These are phyloP conservation scores for Thryonomys swinderianus DNA, from an alignment of 2,113 vertebrate species.

Conservation along the genomic window DNA sequence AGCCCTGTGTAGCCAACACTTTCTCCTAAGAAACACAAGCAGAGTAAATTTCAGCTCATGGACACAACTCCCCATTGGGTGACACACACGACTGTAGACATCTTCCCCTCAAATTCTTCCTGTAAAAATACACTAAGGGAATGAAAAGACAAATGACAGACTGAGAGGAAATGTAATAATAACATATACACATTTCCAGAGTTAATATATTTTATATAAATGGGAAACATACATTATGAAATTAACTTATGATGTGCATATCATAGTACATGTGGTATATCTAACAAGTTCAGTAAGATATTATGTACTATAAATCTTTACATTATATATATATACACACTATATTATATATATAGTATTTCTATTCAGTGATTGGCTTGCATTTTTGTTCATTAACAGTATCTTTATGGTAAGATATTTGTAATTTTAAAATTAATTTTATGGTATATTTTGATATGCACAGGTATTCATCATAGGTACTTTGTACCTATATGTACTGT, in stretches of 20 bases:
- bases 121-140: background rate
- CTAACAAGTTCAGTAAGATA: background rate
- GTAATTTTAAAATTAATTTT: background rate
- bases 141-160: background rate
- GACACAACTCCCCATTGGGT: background rate
- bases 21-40: background rate
- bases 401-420: background rate
- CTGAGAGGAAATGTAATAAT: background rate
- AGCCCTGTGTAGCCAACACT: background rate
- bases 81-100: background rate
- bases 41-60: background rate
- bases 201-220: background rate
- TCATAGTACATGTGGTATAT: background rate
- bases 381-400: background rate
- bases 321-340: background rate
- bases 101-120: background rate
- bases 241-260: background rate
- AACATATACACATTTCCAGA: background rate
- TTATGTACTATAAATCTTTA: background rate
- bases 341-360: background rate
- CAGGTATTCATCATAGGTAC: no score
- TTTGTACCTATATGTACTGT: no score
- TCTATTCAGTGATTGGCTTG: background rate
- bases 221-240: background rate
- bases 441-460: no score